Conservation (phyloP, 2,888 invertebrate species). For the Cheilosia vernalis region DNA sequence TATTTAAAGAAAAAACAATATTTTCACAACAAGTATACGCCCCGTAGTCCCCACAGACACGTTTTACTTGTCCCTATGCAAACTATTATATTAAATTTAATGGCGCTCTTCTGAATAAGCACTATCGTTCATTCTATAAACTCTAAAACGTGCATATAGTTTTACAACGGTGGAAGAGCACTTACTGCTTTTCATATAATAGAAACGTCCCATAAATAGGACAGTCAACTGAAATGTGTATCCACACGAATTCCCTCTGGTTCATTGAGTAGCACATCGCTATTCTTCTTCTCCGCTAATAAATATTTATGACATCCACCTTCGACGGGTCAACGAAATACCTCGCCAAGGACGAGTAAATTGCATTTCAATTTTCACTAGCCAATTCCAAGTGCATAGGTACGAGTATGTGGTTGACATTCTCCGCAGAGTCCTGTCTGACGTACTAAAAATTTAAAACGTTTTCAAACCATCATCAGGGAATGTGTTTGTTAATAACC, state of each 20-base stretch:
- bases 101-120: background rate
- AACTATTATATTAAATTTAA: no score
- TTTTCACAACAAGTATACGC: no score
- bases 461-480: no score
- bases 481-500: background rate
- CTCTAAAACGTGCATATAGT: no score
- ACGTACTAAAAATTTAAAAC: no score
- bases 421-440: no score
- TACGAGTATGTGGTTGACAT: background rate
- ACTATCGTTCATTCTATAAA: background rate
- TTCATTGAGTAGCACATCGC: background rate
- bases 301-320: conserved; percentile 7
- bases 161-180: no score
- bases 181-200: background rate
- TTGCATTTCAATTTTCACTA: background rate
- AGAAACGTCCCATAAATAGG: background rate
- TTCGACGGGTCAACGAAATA: conserved; percentile 3
- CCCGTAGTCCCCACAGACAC: no score
- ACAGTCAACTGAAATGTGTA: conserved; percentile 5
- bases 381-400: no score
- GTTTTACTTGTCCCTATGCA: no score
- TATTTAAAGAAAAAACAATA: no score
- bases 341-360: background rate
- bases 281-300: conserved; percentile 1
- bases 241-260: background rate